phyloP scores from a whole-genome alignment of 1,140 invertebrate genomes.

The Zeugodacus cucurbitae region DNA sequence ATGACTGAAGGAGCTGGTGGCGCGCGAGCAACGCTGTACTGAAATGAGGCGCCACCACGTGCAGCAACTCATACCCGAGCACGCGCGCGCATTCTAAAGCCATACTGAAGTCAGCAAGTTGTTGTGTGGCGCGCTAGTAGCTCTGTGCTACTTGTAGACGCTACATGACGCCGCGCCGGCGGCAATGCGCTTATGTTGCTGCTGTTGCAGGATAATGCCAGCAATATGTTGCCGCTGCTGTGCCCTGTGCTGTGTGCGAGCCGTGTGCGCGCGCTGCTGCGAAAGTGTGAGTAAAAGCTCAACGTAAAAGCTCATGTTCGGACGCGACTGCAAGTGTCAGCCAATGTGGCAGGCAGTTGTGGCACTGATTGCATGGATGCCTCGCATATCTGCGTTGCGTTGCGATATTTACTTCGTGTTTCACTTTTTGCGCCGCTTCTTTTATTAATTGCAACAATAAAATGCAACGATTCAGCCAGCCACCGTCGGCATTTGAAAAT shows the following conservation, averaged over 20 bases:
- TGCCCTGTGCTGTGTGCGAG: neutral
- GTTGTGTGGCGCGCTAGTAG: neutral
- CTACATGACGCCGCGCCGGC: neutral
- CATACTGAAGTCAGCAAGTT: neutral
- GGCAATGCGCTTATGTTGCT: neutral
- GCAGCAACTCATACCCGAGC: neutral
- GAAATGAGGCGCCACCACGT: neutral
- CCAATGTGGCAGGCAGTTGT: constrained; percentile 20
- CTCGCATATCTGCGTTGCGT: neutral
- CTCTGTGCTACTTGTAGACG: neutral
- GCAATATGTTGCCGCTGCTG: neutral
- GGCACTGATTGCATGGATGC: constrained; percentile 14
- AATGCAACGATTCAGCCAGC: neutral
- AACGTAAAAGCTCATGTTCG: constrained; percentile 17
- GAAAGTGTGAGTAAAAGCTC: constrained; percentile 22
- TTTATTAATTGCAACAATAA: constrained; percentile 16
- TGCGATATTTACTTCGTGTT: constrained; percentile 3
- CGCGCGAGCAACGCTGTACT: neutral
- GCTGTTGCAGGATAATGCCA: neutral
- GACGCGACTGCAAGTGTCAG: neutral
- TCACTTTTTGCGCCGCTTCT: neutral
- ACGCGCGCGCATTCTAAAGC: neutral
- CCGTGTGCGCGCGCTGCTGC: too few species aligned
- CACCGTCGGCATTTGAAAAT: neutral
- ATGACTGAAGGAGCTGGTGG: neutral